Evolutionary conservation across 2,888 invertebrate genomes (phyloP).

Genomic region (Salticus scenicus): DNA sequence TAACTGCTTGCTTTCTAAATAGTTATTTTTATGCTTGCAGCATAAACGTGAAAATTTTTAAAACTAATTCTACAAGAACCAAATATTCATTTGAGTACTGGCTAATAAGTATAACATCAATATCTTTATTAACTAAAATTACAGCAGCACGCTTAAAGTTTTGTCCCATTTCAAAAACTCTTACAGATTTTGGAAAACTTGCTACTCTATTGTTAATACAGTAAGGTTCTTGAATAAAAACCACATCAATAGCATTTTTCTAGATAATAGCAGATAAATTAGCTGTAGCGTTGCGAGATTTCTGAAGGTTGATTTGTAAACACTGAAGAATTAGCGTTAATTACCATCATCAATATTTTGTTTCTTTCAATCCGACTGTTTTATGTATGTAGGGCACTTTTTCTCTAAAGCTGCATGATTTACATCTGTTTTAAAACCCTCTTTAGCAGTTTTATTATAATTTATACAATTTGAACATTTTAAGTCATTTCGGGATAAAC

Average conservation of each 20-base stretch:
- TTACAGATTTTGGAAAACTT: not conserved
- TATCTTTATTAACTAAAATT: not conserved
- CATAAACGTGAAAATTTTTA: not conserved
- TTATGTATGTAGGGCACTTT: not conserved
- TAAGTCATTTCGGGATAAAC: no score
- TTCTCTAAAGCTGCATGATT: not conserved
- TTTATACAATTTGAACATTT: not conserved
- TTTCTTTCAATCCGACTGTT: not conserved
- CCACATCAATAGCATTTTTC: not conserved
- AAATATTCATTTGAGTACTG: not conserved
- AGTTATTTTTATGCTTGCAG: not conserved
- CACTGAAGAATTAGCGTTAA: not conserved
- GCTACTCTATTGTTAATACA: no score
- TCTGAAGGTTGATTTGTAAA: conserved; percentile 20
- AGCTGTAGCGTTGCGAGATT: not conserved
- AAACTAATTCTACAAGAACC: not conserved
- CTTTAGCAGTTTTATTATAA: not conserved
- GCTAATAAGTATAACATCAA: not conserved
- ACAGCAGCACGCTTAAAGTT: not conserved
- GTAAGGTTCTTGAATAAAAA: conserved; percentile 2
- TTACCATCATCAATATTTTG: conserved; percentile 5
- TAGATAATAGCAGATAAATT: not conserved
- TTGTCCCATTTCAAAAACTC: not conserved
- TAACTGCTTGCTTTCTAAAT: not conserved
- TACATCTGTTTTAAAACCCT: not conserved